Evolutionary conservation across 1,140 invertebrate genomes (phyloP).

Genomic region (Aphis craccivora): DNA sequence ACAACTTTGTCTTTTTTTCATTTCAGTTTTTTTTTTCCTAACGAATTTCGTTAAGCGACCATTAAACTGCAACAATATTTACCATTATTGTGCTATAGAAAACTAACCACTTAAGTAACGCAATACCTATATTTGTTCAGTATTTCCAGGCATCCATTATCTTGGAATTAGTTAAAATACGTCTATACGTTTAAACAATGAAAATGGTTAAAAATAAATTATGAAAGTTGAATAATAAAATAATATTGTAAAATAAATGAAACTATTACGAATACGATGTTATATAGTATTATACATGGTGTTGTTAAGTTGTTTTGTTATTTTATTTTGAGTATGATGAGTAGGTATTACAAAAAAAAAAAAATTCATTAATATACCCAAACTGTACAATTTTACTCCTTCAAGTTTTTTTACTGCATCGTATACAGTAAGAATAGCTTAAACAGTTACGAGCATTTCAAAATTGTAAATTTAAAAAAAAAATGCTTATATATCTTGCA

Average conservation of each 20-base stretch:
- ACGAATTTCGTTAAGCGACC: background rate
- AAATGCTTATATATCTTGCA: background rate
- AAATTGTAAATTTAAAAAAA: background rate
- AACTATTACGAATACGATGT: background rate
- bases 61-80: background rate
- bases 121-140: background rate
- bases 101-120: background rate
- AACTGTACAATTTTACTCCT: background rate
- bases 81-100: background rate
- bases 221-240: background rate
- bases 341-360: background rate
- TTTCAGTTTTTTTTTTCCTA: background rate
- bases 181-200: background rate
- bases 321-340: background rate
- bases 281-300: too few relatives aligned
- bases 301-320: background rate
- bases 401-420: background rate
- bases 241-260: background rate
- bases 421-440: background rate
- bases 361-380: too few relatives aligned
- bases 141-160: background rate
- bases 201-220: background rate
- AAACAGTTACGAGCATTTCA: background rate
- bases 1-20: background rate
- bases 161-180: background rate